phyloP scores from a whole-genome alignment of 2,113 vertebrate species.

The Periophthalmus modestus region DNA sequence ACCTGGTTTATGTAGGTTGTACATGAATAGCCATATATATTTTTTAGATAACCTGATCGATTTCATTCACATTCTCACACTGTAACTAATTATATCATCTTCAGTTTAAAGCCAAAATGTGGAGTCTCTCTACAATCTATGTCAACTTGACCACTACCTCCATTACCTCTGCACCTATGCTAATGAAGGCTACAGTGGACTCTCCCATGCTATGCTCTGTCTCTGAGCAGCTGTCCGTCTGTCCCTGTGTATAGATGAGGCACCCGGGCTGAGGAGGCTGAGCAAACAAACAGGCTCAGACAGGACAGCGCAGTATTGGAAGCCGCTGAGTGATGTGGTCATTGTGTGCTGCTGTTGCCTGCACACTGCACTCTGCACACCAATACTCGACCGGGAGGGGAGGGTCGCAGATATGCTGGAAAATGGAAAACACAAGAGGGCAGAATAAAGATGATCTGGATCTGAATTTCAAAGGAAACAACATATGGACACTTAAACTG shows the following conservation, averaged over 20 bases:
- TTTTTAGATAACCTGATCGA: too few relatives aligned
- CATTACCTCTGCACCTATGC: not conserved
- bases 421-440: not conserved
- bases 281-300: slow-evolving; percentile 57
- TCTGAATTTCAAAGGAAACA: too few relatives aligned
- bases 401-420: not conserved
- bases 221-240: slow-evolving; percentile 66
- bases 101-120: too few relatives aligned
- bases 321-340: slow-evolving; percentile 59
- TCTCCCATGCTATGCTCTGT: slow-evolving; percentile 23
- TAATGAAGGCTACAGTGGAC: not conserved
- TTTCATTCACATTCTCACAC: too few relatives aligned
- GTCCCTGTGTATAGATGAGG: slow-evolving; percentile 53
- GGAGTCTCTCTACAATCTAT: too few relatives aligned
- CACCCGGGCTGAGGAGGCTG: slow-evolving; percentile 41
- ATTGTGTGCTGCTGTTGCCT: slow-evolving; percentile 46
- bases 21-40: too few relatives aligned
- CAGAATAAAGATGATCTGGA: slow-evolving; percentile 15
- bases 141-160: not conserved
- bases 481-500: too few relatives aligned
- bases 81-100: too few relatives aligned
- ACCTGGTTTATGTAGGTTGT: not conserved
- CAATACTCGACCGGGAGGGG: slow-evolving; percentile 5
- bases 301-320: slow-evolving; percentile 51
- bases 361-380: slow-evolving; percentile 25